Base-by-base conservation (phyloP, 2,113 vertebrate genomes). In the Neogobius melanostomus region DNA sequence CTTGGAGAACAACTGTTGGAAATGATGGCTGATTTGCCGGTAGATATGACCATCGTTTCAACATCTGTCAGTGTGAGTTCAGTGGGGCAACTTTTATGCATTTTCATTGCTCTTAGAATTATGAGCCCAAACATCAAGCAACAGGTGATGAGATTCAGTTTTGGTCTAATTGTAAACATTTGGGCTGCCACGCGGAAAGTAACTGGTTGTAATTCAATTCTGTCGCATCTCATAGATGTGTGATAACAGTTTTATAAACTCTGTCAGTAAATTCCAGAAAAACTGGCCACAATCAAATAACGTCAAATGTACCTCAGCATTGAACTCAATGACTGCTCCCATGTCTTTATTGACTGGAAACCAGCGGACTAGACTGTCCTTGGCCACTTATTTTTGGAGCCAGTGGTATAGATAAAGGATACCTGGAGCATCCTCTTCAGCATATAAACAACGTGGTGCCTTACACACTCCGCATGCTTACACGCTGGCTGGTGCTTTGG, bases 391-490 rank as follows among this genome's bases (percentile, higher is more conserved):
- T 83, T 86, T 68, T 77, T 84, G 89, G 90, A 90, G 82, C 86
- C 82, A 81, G 73, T 85, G 86, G 87, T 89, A 72, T 74, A 85
- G 77, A 74, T 79, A 86, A 89, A 80, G 60, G 71, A 82, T 74
- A 81, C 87, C 87, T 82, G 86, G 90, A 92, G 92, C 89, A 75
- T 89, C 91, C 92, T 93, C 93, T 91, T 92, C 89, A 93, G 90
- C 92, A 91, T 91, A 92, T 79, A 89, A 90, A 92, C 90, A 91
- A 91, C 92, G 90, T 92, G 93, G 92, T 94, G 93, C 93, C 93
- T 94, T 94, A 94, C 88, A 92, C 87, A 90, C 91, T 92, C 90
- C 75, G 86, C 90, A 93, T 93, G 92, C 91, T 94, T 93, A 94
- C 91, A 93, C 88, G 91, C 91, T 91, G 92, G 93, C 91, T 88